phyloP scores from a whole-genome alignment of 1,140 invertebrate species.

The Brachystomella parvula region DNA sequence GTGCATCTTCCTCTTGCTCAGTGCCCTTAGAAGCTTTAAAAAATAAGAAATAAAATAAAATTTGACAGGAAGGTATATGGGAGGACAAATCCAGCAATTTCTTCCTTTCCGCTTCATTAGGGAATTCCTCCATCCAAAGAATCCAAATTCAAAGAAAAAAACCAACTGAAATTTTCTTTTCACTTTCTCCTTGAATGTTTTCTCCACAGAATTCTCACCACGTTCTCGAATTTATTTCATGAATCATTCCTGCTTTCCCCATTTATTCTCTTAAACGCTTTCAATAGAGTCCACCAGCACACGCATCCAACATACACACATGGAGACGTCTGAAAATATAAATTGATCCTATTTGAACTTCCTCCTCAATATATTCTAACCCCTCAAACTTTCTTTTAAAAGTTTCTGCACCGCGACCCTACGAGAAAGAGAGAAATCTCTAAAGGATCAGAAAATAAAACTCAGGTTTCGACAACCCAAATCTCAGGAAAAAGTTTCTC shows the following conservation, averaged over 20 bases:
- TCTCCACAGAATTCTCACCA: conserved; percentile 29
- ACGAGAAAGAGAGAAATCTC: too few relatives aligned
- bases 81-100: conserved; percentile 26
- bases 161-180: not conserved
- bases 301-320: not conserved
- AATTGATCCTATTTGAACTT: not conserved
- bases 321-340: not conserved
- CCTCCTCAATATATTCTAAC: conserved; percentile 8
- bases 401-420: too few relatives aligned
- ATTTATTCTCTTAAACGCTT: conserved; percentile 23
- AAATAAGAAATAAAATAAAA: not conserved
- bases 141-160: conserved; percentile 7
- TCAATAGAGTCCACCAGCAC: conserved; percentile 8
- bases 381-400: too few relatives aligned
- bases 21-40: too few relatives aligned
- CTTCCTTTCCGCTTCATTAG: conserved; percentile 28
- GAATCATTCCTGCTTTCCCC: conserved; percentile 27
- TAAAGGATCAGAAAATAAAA: too few relatives aligned
- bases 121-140: conserved; percentile 2
- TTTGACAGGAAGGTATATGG: not conserved
- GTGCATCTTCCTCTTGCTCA: too few relatives aligned
- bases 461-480: too few relatives aligned
- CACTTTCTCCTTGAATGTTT: not conserved
- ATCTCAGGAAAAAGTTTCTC: conserved; percentile 27
- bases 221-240: conserved; percentile 35